phyloP scores from a whole-genome alignment of 2,888 invertebrate genomes.

The Alloscopus bannaensis region DNA sequence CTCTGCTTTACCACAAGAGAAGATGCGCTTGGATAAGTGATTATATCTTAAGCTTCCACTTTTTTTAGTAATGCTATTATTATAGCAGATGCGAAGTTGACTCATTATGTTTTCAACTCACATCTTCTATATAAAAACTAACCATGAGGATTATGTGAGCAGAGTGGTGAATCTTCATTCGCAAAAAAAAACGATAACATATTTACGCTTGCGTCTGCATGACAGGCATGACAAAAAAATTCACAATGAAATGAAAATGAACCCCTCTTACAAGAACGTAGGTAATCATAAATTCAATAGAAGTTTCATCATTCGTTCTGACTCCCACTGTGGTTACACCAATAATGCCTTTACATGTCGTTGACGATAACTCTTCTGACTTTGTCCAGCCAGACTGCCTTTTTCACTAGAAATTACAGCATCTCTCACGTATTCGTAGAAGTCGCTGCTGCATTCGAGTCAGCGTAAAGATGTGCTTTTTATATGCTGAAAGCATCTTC shows the following conservation, averaged over 20 bases:
- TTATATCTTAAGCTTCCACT: neutral
- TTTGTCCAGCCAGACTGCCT: constrained; percentile 55
- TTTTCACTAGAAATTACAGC: too few relatives aligned
- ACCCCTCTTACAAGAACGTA: constrained; percentile 9
- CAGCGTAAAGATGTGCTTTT: constrained; percentile 15
- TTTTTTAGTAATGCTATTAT: neutral
- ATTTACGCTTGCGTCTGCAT: constrained; percentile 23
- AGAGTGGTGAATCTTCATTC: constrained; percentile 41
- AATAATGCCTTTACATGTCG: neutral
- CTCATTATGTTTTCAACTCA: constrained; percentile 55
- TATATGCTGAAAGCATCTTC: too few relatives aligned
- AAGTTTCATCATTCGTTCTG: constrained; percentile 11
- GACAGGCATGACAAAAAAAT: constrained; percentile 19
- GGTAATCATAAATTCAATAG: constrained; percentile 35
- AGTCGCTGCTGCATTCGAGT: too few relatives aligned
- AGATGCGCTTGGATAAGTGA: neutral
- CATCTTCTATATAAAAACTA: constrained; percentile 26
- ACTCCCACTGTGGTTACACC: constrained; percentile 24
- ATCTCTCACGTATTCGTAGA: too few relatives aligned
- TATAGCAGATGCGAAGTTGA: constrained; percentile 10
- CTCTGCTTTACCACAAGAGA: too few relatives aligned
- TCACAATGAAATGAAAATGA: constrained; percentile 45
- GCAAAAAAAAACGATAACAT: too few relatives aligned
- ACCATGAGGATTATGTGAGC: constrained; percentile 22
- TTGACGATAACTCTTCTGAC: constrained; percentile 1